phyloP scores from a whole-genome alignment of 1,140 invertebrate species.

The Diorhabda elongata region DNA sequence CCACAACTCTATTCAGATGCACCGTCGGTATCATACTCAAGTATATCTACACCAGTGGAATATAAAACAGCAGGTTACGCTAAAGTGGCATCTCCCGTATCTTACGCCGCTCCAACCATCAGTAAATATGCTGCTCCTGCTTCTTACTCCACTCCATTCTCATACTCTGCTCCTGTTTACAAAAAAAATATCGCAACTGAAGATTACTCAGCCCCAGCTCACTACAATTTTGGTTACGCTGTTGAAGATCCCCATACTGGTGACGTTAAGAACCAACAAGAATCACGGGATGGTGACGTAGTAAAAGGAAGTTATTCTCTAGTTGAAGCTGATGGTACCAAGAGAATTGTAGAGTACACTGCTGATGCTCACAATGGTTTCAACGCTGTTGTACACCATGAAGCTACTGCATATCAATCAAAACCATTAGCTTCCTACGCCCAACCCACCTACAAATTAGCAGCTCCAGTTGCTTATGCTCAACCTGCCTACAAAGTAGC shows the following conservation, averaged over 20 bases:
- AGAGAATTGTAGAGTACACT: slow-evolving; percentile 52
- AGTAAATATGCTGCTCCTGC: background rate
- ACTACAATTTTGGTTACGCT: slow-evolving; percentile 32
- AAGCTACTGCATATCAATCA: slow-evolving; percentile 9
- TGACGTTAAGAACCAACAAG: too few species aligned
- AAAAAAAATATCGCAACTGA: too few species aligned
- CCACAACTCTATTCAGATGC: background rate
- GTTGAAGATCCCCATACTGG: slow-evolving; percentile 43
- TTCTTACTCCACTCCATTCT: slow-evolving; percentile 5
- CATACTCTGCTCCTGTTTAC: too few species aligned
- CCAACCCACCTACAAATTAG: slow-evolving; percentile 4
- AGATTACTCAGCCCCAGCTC: slow-evolving; percentile 9
- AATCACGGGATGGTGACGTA: too few species aligned
- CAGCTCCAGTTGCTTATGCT: background rate
- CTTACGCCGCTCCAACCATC: background rate
- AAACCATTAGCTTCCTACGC: background rate
- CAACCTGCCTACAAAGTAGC: too few species aligned
- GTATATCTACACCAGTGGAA: background rate
- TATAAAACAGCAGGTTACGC: slow-evolving; percentile 3
- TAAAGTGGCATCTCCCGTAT: slow-evolving; percentile 4
- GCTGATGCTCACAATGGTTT: slow-evolving; percentile 37
- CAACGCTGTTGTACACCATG: slow-evolving; percentile 24
- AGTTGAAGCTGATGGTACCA: slow-evolving; percentile 52
- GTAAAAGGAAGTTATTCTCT: slow-evolving; percentile 38
- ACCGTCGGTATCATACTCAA: slow-evolving; percentile 5